phyloP scores from a whole-genome alignment of 2,113 vertebrate species.

The Leptocoma aspasia region DNA sequence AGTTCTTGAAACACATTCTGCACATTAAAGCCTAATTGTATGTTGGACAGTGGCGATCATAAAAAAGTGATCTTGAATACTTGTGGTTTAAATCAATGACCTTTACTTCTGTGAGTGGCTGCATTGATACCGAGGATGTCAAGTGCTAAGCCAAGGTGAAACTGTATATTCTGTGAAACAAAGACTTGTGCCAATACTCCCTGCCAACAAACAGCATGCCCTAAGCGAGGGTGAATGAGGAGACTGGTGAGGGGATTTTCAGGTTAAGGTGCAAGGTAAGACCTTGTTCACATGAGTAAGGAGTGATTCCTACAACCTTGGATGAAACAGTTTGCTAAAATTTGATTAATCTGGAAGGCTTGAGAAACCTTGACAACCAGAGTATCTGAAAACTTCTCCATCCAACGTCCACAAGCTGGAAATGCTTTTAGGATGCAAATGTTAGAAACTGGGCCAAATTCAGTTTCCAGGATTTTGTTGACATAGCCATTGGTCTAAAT shows the following conservation, averaged over 20 bases:
- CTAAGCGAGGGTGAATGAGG: background rate
- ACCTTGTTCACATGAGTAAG: background rate
- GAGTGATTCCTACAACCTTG: background rate
- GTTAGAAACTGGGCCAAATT: background rate
- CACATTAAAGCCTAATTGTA: slow-evolving; percentile 6
- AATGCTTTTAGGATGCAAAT: background rate
- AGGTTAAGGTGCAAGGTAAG: background rate
- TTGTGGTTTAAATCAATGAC: background rate
- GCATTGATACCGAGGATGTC: background rate
- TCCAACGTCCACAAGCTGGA: background rate
- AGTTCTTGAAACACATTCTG: slow-evolving; percentile 41
- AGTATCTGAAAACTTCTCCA: background rate
- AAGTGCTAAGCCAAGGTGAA: slow-evolving; percentile 36
- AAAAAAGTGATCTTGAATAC: background rate
- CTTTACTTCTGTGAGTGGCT: slow-evolving; percentile 28
- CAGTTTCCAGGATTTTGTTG: background rate
- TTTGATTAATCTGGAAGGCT: background rate
- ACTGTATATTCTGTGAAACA: slow-evolving; percentile 29
- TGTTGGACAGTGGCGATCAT: background rate
- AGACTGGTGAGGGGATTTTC: background rate
- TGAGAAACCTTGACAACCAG: background rate
- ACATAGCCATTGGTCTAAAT: background rate
- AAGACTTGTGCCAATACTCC: background rate
- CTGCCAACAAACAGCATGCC: background rate
- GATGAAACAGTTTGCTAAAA: background rate